Evolutionary conservation across 2,113 vertebrate species (phyloP).

Genomic region (Entelurus aequoreus): DNA sequence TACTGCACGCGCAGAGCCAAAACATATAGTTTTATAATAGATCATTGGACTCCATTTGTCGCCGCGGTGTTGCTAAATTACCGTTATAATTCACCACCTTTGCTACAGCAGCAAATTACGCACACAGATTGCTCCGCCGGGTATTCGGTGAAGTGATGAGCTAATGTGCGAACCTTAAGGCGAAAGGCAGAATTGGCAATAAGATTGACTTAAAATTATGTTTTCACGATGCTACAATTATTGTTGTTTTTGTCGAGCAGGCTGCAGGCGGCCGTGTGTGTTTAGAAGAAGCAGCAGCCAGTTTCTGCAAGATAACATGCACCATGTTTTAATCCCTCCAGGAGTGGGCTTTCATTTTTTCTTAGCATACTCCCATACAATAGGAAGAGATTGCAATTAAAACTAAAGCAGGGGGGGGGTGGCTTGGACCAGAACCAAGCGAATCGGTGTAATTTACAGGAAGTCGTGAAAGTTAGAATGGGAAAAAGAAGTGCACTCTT

Average conservation of each 20-base stretch:
- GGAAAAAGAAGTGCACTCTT: slow-evolving; percentile 9
- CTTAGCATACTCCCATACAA: slow-evolving; percentile 5
- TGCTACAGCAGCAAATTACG: slow-evolving; percentile 25
- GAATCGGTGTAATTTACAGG: not conserved
- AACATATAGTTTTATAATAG: slow-evolving; percentile 19
- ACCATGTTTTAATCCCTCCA: slow-evolving; percentile 2
- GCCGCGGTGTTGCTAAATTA: slow-evolving; percentile 26
- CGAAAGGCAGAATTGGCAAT: slow-evolving; percentile 35
- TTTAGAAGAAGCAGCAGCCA: slow-evolving; percentile 3
- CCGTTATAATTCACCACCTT: slow-evolving; percentile 17
- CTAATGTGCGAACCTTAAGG: slow-evolving; percentile 34
- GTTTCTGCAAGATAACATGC: slow-evolving; percentile 4
- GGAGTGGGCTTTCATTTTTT: slow-evolving; percentile 3
- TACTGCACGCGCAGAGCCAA: slow-evolving; percentile 11
- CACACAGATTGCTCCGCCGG: slow-evolving; percentile 24
- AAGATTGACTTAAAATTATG: slow-evolving; percentile 40
- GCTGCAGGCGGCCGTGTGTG: slow-evolving; percentile 12
- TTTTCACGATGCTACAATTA: slow-evolving; percentile 24
- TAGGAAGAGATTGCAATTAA: not conserved
- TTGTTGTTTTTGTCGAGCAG: slow-evolving; percentile 22
- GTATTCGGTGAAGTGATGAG: slow-evolving; percentile 36
- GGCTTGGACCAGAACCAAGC: slow-evolving; percentile 4
- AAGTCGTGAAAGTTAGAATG: slow-evolving; percentile 1
- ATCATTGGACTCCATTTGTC: slow-evolving; percentile 32
- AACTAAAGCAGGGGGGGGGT: slow-evolving; percentile 4